phyloP scores from a whole-genome alignment of 2,888 invertebrate species.

The Pemphredon lugubris region DNA sequence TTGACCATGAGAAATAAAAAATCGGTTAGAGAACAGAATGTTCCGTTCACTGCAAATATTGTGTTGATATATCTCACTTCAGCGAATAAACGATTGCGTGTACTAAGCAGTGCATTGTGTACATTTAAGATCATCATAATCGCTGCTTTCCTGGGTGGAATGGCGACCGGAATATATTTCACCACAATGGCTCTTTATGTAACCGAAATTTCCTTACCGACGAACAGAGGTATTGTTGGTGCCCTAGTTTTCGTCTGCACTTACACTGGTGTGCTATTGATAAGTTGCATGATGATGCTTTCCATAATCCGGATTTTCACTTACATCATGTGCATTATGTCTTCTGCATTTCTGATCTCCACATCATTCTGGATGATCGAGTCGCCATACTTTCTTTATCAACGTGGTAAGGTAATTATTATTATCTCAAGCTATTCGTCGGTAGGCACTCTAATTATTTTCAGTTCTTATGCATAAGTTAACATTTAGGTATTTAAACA shows the following conservation, averaged over 20 bases:
- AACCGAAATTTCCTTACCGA: constrained; percentile 56
- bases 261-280: constrained; percentile 56
- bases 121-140: constrained; percentile 51
- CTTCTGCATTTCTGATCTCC: constrained; percentile 50
- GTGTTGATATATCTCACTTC: no score
- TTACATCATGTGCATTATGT: constrained; percentile 30
- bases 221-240: constrained; percentile 48
- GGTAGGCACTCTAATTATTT: no score
- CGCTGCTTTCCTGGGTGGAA: constrained; percentile 57
- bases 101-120: no score
- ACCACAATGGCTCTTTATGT: constrained; percentile 62
- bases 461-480: no score
- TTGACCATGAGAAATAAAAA: no score
- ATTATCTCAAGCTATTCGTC: no score
- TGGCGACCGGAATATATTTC: constrained; percentile 58
- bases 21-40: no score
- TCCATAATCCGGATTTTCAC: no score
- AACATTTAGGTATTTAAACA: no score
- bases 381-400: constrained; percentile 63
- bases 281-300: constrained; percentile 21
- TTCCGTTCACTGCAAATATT: no score
- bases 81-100: no score
- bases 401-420: constrained; percentile 56
- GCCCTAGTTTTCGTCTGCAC: constrained; percentile 48
- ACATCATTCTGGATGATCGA: constrained; percentile 61